These are phyloP conservation scores for Gymnocypris eckloni DNA, from an alignment of 2,797 vertebrate genomes.

Conservation along the genomic window DNA sequence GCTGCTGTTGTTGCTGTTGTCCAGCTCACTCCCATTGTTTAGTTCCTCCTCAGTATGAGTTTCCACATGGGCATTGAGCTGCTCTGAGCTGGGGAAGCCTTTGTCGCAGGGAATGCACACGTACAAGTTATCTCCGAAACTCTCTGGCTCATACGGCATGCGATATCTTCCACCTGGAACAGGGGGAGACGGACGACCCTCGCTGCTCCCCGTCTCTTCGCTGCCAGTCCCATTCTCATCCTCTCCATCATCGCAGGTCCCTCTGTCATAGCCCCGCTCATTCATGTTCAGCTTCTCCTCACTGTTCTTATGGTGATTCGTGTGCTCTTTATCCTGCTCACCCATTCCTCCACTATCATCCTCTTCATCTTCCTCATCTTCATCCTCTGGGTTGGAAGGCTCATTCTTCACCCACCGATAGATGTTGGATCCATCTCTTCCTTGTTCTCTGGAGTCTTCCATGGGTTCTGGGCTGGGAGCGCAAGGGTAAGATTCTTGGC, in stretches of 20 bases:
- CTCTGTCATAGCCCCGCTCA: conserved; percentile 68
- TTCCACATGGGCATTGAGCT: conserved; percentile 98
- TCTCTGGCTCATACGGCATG: conserved; percentile 94
- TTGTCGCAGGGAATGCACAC: conserved; percentile 99
- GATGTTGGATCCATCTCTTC: conserved; percentile 80
- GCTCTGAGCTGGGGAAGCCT: conserved; percentile 97
- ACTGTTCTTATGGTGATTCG: conserved; percentile 76
- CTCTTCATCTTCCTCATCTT: conserved; percentile 90
- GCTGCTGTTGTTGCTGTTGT: conserved; percentile 71
- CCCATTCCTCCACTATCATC: conserved; percentile 83
- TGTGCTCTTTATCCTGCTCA: conserved; percentile 74
- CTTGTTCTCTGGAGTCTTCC: conserved; percentile 71
- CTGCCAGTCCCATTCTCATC: conserved; percentile 94
- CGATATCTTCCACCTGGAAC: conserved; percentile 90
- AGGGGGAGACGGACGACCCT: conserved; percentile 87
- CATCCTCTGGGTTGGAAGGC: conserved; percentile 83
- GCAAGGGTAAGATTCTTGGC: conserved; percentile 77
- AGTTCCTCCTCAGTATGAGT: conserved; percentile 97
- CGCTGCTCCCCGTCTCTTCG: conserved; percentile 96
- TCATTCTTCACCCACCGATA: conserved; percentile 96
- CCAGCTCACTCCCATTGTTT: conserved; percentile 82
- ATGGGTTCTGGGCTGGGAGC: conserved; percentile 76
- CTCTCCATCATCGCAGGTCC: conserved; percentile 69
- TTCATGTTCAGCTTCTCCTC: conserved; percentile 78
- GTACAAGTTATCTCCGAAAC: conserved; percentile 97